Evolutionary conservation across 2,113 vertebrate species (phyloP), one percentile per base, ranked within the genome.

Genomic region (Cochlearius cochlearius): DNA sequence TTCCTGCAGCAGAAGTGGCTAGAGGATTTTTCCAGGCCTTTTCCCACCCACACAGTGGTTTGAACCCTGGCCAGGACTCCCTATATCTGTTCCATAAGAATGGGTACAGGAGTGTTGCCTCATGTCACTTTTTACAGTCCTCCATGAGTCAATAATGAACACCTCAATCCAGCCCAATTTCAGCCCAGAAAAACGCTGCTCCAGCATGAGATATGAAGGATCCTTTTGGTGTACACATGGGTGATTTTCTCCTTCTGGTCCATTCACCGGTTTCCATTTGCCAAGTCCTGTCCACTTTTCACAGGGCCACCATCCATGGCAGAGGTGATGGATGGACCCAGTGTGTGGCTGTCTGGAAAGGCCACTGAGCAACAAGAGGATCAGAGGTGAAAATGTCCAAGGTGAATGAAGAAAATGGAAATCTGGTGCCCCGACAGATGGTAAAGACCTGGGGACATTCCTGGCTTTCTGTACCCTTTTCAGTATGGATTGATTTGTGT

Each of bases 251-350:
- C 43, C 9, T 75, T 85, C 43, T 92, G 34, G 21, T 53, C 32
- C 2, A 36, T 71, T 39, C 32, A 8, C 9, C 52, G 32, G 15
- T 30, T 88, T 72, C 45, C 22, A 49, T 75, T 85, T 86, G 14
- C 29, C 41, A 29, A 73, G 10, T 58, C 11, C 34, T 66, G 45
- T 52, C 39, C 63, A 30, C n/a, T 74, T 29, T 66, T 74, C 43
- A 59, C 60, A n/a, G 96, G 66, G 38, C 72, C 75, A 21, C 34
- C 86, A 14, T 86, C 86, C 3, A 80, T 84, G 41, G 92, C 75
- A 26, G 88, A 97, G 17, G 87, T 72, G 39, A 96, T 59, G 19
- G 80, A 97, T 52, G 92, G 95, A 96, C 72, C 55, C 17, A 80
- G 16, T 3, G 47, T 92, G 91, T 66, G 43, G 36, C 39, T 74